Evolutionary conservation across 2,797 vertebrate species (phyloP).

Genomic region (Eulemur rubriventer): DNA sequence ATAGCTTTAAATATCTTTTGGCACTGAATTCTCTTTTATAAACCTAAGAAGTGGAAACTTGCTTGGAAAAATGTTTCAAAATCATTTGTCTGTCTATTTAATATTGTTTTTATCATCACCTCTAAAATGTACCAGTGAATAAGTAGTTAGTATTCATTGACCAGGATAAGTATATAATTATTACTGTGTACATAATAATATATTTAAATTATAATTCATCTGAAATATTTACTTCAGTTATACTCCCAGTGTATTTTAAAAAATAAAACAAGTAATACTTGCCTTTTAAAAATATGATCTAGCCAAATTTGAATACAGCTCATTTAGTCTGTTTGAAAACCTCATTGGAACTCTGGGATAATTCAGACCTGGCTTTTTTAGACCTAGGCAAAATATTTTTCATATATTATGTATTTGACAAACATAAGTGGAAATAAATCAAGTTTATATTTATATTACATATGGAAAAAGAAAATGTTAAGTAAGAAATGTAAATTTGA

Average conservation of each 20-base stretch:
- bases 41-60: constrained; percentile 20
- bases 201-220: not conserved
- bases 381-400: not conserved
- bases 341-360: not conserved
- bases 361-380: constrained; percentile 8
- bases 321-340: not conserved
- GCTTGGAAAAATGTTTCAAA: not conserved
- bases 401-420: not conserved
- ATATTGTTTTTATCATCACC: not conserved
- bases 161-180: not conserved
- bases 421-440: not conserved
- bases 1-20: constrained; percentile 32
- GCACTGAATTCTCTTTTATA: not conserved
- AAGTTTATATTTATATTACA: constrained; percentile 25
- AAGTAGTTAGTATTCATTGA: not conserved
- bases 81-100: not conserved
- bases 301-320: not conserved
- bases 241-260: not conserved
- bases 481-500: not conserved
- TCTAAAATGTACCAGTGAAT: not conserved
- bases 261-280: not conserved
- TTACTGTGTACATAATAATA: not conserved
- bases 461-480: constrained; percentile 3
- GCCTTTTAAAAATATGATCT: not conserved
- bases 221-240: not conserved